phyloP scores from a whole-genome alignment of 2,113 vertebrate genomes.

The Protobothrops mucrosquamatus region DNA sequence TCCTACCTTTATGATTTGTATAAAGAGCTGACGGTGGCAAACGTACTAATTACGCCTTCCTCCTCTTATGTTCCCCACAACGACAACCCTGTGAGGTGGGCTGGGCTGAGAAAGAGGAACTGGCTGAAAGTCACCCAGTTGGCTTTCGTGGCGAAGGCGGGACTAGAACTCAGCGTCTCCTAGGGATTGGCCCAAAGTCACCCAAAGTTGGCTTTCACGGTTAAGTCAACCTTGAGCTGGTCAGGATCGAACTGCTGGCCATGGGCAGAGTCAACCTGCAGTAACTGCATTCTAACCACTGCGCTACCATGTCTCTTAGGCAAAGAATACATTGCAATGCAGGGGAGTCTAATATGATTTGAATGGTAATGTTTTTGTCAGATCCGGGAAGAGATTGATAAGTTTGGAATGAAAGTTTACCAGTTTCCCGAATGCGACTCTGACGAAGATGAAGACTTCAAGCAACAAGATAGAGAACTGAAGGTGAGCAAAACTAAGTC shows the following conservation, averaged over 20 bases:
- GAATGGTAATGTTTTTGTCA: slow-evolving; percentile 46
- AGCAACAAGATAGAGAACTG: slow-evolving; percentile 91
- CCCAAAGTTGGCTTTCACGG: too few relatives aligned
- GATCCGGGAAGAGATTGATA: slow-evolving; percentile 94
- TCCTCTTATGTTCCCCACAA: too few relatives aligned
- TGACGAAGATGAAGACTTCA: slow-evolving; percentile 93
- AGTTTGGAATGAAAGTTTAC: slow-evolving; percentile 94
- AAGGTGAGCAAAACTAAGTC: slow-evolving; percentile 72
- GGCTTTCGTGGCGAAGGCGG: too few relatives aligned
- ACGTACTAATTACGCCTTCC: too few relatives aligned
- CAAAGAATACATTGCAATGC: not conserved
- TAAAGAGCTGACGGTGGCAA: not conserved
- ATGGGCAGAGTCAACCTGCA: not conserved
- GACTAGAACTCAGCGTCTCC: too few relatives aligned
- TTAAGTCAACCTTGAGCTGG: not conserved
- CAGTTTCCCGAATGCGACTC: slow-evolving; percentile 96
- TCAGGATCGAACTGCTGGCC: not conserved
- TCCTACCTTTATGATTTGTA: not conserved
- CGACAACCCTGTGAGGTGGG: too few relatives aligned
- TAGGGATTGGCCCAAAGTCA: too few relatives aligned
- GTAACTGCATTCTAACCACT: not conserved
- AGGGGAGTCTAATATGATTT: not conserved
- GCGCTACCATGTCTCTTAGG: not conserved
- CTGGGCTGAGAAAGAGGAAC: too few relatives aligned
- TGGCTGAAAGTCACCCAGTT: too few relatives aligned